These are phyloP conservation scores for Tenthredo mesomela DNA, from an alignment of 2,888 invertebrate species.

Conservation along the genomic window DNA sequence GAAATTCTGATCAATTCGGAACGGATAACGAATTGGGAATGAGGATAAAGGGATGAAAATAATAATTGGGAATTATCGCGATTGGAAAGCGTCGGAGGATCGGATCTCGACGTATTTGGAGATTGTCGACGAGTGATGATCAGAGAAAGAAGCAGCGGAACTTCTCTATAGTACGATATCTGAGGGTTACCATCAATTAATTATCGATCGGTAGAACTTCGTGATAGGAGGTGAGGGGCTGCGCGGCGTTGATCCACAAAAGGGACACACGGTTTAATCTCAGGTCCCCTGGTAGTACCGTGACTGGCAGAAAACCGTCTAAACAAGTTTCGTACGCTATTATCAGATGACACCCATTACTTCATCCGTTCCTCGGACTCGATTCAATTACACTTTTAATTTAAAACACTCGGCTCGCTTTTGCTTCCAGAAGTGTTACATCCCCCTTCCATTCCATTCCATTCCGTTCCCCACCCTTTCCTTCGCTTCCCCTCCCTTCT, in stretches of 20 bases:
- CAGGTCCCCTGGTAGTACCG: conserved; percentile 60
- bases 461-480: too few species aligned
- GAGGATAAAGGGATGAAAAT: conserved; percentile 2
- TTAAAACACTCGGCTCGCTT: conserved; percentile 53
- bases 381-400: conserved; percentile 73
- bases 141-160: conserved; percentile 63
- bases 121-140: background rate
- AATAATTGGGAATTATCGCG: conserved; percentile 14
- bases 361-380: conserved; percentile 65
- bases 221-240: conserved; percentile 60
- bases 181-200: conserved; percentile 71
- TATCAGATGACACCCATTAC: conserved; percentile 72
- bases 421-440: conserved; percentile 2
- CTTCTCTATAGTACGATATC: conserved; percentile 63
- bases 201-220: conserved; percentile 62
- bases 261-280: conserved; percentile 66
- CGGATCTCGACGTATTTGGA: background rate
- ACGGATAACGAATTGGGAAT: background rate
- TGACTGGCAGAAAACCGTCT: conserved; percentile 67
- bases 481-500: too few species aligned
- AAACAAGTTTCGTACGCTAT: conserved; percentile 57
- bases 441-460: background rate
- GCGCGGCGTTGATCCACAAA: conserved; percentile 66
- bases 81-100: conserved; percentile 9
- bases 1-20: background rate